Percentiles rank a stretch among this genome's conserved stretches.
Conservation (phyloP, 2,888 invertebrate species). For the Lasioglossum figueresi region DNA sequence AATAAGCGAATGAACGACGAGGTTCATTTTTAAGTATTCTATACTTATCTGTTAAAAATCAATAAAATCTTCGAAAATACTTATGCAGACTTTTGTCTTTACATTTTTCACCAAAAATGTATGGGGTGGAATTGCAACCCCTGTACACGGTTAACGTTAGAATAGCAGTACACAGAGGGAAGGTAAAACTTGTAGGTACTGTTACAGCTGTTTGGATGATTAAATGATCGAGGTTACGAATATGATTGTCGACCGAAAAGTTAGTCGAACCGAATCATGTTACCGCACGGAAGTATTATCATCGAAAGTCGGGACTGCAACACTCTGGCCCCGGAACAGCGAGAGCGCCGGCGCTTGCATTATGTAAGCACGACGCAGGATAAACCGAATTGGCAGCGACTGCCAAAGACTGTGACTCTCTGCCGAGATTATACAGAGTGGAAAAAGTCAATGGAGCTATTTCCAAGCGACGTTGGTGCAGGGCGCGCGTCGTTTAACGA, state of each 20-base stretch:
- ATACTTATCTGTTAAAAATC: too few relatives aligned
- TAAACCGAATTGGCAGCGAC: conserved; percentile 66
- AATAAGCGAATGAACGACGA: too few relatives aligned
- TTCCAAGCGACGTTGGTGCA: conserved; percentile 53
- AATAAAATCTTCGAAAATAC: not conserved
- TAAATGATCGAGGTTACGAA: not conserved
- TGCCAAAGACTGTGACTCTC: conserved; percentile 58
- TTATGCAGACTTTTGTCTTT: not conserved
- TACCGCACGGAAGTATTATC: conserved; percentile 24
- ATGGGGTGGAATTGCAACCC: not conserved
- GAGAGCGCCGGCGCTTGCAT: conserved; percentile 46
- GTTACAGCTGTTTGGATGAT: not conserved
- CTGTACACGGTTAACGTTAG: not conserved
- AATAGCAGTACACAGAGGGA: not conserved
- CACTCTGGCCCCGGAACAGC: conserved; percentile 37
- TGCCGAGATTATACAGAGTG: conserved; percentile 55
- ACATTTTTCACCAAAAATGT: not conserved
- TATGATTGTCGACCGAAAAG: not conserved
- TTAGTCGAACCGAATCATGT: conserved; percentile 2
- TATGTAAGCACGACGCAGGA: conserved; percentile 57
- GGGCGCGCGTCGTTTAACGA: conserved; percentile 57
- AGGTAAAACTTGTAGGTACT: not conserved
- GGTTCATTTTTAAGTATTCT: too few relatives aligned
- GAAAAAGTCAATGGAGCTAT: conserved; percentile 60
- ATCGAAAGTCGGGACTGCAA: conserved; percentile 37